Evolutionary conservation across 2,113 vertebrate species (phyloP).

Genomic region (Nipponia nippon): DNA sequence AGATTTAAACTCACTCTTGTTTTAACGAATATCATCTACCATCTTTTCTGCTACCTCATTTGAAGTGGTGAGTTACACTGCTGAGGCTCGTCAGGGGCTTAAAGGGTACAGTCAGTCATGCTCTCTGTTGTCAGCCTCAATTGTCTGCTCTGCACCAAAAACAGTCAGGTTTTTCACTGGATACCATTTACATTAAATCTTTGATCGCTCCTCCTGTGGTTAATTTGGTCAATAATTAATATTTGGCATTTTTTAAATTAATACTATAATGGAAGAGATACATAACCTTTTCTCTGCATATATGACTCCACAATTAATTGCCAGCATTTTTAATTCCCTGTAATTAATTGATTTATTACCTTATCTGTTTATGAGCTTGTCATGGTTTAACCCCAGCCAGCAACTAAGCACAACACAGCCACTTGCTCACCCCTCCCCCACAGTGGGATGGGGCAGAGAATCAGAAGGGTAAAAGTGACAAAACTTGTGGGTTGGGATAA

Average conservation of each 20-base stretch:
- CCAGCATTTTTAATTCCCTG: neutral
- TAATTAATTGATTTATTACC: neutral
- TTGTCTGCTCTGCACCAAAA: neutral
- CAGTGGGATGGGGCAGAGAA: too few relatives aligned
- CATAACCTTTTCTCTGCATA: neutral
- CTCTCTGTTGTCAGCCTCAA: neutral
- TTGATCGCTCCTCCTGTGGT: neutral
- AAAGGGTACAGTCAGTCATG: neutral
- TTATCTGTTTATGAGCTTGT: neutral
- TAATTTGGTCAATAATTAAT: neutral
- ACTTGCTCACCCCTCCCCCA: too few relatives aligned
- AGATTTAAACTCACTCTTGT: neutral
- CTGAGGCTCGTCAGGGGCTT: neutral
- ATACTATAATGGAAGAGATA: neutral
- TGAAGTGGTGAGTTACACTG: neutral
- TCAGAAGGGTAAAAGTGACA: too few relatives aligned
- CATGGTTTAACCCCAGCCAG: too few relatives aligned
- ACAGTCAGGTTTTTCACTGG: neutral
- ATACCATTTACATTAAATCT: neutral
- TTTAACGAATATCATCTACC: neutral
- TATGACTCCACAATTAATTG: neutral
- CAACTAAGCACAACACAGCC: too few relatives aligned
- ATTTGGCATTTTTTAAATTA: neutral
- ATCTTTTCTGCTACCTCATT: neutral
- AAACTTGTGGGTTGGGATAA: too few relatives aligned